phyloP scores from a whole-genome alignment of 2,888 invertebrate species.

The Meiosimyza decipiens region DNA sequence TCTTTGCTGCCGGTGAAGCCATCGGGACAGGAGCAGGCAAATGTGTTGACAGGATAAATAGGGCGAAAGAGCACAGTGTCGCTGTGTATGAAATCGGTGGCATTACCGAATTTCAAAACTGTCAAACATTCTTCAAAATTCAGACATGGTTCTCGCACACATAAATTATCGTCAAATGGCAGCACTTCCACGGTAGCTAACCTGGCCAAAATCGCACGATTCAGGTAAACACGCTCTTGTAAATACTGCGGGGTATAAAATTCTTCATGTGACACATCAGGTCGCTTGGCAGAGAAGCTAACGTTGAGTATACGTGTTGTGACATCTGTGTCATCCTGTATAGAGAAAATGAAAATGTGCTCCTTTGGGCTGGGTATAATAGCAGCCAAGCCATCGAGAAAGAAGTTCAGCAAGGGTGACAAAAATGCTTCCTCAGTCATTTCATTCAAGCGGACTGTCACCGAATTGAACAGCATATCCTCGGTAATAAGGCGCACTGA shows the following conservation, averaged over 20 bases:
- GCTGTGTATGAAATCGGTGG: constrained; percentile 88
- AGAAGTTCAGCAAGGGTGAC: constrained; percentile 87
- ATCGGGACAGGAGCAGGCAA: constrained; percentile 89
- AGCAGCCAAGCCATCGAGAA: constrained; percentile 89
- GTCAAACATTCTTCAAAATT: constrained; percentile 94
- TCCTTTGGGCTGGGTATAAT: constrained; percentile 93
- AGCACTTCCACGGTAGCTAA: constrained; percentile 91
- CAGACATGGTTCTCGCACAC: constrained; percentile 93
- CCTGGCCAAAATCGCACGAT: constrained; percentile 86
- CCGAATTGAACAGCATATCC: constrained; percentile 93
- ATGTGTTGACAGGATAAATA: constrained; percentile 93
- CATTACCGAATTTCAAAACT: constrained; percentile 91
- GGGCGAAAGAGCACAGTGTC: constrained; percentile 92
- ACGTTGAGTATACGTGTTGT: constrained; percentile 89
- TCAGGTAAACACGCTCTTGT: constrained; percentile 93
- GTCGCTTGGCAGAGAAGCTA: constrained; percentile 88
- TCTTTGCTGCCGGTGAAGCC: constrained; percentile 92
- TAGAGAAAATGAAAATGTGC: constrained; percentile 91
- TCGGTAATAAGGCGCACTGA: constrained; percentile 91
- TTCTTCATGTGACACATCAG: constrained; percentile 80
- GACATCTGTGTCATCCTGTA: constrained; percentile 93
- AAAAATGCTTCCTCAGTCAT: constrained; percentile 94
- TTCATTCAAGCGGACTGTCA: constrained; percentile 90
- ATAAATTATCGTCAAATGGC: constrained; percentile 96
- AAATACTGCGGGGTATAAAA: constrained; percentile 90